Conservation (phyloP, 2,888 invertebrate species). For the Dioctria rufipes region DNA sequence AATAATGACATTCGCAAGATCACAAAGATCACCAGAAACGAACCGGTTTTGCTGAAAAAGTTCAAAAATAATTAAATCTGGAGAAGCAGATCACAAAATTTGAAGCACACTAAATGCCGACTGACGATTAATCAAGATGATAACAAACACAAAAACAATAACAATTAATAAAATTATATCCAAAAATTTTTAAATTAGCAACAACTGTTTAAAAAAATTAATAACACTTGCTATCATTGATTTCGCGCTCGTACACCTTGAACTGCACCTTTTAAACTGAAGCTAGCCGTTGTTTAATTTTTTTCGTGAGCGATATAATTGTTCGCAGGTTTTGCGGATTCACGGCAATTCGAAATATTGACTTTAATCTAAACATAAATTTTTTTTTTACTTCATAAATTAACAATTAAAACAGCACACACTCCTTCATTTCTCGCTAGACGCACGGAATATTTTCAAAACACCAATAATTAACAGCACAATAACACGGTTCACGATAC, state of each 20-base stretch:
- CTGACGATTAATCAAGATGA: conserved; percentile 26
- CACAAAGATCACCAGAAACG: conserved; percentile 31
- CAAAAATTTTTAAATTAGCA: conserved; percentile 1
- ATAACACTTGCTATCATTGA: background rate
- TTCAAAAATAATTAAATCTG: conserved; percentile 22
- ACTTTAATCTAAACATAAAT: conserved; percentile 38
- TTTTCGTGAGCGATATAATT: background rate
- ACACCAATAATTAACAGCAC: background rate
- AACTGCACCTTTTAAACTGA: conserved; percentile 16
- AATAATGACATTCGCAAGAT: conserved; percentile 42
- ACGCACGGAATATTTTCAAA: conserved; percentile 20
- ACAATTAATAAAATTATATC: no score
- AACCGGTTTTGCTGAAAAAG: conserved; percentile 32
- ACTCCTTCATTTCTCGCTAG: background rate
- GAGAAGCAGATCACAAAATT: conserved; percentile 19
- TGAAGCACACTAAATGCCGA: background rate
- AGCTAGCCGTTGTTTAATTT: background rate
- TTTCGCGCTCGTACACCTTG: conserved; percentile 30
- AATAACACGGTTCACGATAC: background rate
- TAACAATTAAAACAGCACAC: conserved; percentile 4
- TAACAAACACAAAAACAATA: background rate
- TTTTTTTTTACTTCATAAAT: conserved; percentile 1
- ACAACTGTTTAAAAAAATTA: conserved; percentile 16
- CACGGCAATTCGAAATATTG: background rate
- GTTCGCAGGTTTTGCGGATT: background rate